phyloP scores from a whole-genome alignment of 2,797 vertebrate genomes.

The Oreochromis grahami region DNA sequence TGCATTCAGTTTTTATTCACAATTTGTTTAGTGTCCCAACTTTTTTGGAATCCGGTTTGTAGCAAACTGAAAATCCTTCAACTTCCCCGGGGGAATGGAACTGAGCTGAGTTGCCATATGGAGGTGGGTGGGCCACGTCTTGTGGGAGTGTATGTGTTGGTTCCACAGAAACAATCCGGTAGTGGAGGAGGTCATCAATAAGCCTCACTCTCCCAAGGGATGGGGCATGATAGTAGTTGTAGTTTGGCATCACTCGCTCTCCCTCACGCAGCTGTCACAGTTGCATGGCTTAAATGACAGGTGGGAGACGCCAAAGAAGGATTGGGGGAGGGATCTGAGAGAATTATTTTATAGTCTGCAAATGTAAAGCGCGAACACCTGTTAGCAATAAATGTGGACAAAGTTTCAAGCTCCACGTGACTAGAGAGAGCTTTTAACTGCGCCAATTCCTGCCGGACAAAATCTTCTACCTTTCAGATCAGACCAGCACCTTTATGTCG shows the following conservation, averaged over 20 bases:
- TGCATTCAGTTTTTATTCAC: too few species aligned
- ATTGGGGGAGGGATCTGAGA: background rate
- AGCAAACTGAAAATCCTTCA: slow-evolving; percentile 31
- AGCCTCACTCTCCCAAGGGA: slow-evolving; percentile 37
- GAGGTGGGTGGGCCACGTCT: slow-evolving; percentile 56
- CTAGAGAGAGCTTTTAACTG: background rate
- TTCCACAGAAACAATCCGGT: slow-evolving; percentile 36
- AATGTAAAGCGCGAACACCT: slow-evolving; percentile 26
- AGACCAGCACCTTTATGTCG: background rate
- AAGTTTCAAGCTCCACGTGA: slow-evolving; percentile 1
- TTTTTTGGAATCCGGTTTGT: too few species aligned
- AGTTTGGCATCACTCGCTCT: background rate
- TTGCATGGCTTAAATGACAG: slow-evolving; percentile 19
- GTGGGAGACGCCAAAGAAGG: background rate
- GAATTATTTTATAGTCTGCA: background rate
- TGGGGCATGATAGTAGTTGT: slow-evolving; percentile 21
- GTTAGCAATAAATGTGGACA: slow-evolving; percentile 10
- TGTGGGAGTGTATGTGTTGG: slow-evolving; percentile 21
- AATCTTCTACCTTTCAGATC: background rate
- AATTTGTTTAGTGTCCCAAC: too few species aligned
- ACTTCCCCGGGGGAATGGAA: slow-evolving; percentile 21
- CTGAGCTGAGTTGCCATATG: slow-evolving; percentile 49
- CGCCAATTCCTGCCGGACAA: background rate
- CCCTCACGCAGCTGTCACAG: slow-evolving; percentile 26
- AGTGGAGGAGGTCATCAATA: slow-evolving; percentile 35